Evolutionary conservation across 2,113 vertebrate genomes (phyloP), one percentile per base, ranked within the genome.

Genomic region (Panurus biarmicus): DNA sequence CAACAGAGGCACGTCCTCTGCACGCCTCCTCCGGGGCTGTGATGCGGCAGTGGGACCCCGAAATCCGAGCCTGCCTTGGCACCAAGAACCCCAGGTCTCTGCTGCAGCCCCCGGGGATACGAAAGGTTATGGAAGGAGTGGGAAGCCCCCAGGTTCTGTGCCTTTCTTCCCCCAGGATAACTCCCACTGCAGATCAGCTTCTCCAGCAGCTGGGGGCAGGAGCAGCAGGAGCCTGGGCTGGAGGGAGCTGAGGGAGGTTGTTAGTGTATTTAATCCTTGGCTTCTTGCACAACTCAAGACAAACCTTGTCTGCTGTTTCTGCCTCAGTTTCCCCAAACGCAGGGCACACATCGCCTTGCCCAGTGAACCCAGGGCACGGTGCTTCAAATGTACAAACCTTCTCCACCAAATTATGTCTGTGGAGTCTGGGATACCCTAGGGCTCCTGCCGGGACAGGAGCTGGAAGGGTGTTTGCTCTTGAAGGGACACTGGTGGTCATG

Each of bases 351-450:
- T 18, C 20, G 20, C 25, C 36, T 75, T 72, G 67, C 78, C 50
- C 51, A 62, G 40, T 0, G 0, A 73, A n/a, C 33, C 40, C 3
- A 3, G 28, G 10, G 24, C 51, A 25, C 0, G 0, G 45, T 3
- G 4, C 25, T 76, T 40, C 1, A 5, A 11, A 10, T 2, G 2
- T 23, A 48, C 2, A 13, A 80, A 28, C 23, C 31, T 74, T 42
- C 42, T 51, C 28, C 57, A 21, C 23, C 5, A 58, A 0, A 44
- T 8, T 17, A n/a, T 5, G 4, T 69, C 54, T 33, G 33, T 1
- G 2, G 17, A 31, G 29, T 7, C 31, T 51, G 82, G 40, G n/a
- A 24, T 62, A 35, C 26, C 10, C 66, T 11, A 3, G 6, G 17
- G 26, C 19, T 25, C 13, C 28, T 71, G 20, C 33, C 1, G 3